Evolutionary conservation across 2,888 invertebrate species (phyloP).

Genomic region (Agapetus fuscipes): DNA sequence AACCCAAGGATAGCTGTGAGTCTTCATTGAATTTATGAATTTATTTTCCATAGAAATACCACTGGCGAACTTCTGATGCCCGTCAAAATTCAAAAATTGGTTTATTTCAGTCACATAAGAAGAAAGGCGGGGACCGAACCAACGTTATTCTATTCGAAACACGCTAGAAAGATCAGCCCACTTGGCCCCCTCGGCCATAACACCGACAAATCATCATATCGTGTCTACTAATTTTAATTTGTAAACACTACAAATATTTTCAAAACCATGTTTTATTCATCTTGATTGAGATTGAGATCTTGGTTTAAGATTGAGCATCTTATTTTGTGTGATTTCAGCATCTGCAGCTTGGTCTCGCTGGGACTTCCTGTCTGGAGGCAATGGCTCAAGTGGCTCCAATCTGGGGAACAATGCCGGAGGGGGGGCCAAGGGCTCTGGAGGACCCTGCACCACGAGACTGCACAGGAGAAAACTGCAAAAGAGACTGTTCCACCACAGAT

Average conservation of each 20-base stretch:
- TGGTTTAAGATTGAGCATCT: too few species aligned
- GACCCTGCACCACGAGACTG: slow-evolving; percentile 31
- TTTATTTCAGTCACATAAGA: too few species aligned
- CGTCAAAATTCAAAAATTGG: too few species aligned
- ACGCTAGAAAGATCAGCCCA: too few species aligned
- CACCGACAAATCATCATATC: too few species aligned
- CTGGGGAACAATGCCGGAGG: slow-evolving; percentile 9
- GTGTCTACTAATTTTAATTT: too few species aligned
- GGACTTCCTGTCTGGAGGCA: slow-evolving; percentile 79
- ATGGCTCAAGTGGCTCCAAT: slow-evolving; percentile 22
- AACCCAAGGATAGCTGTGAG: slow-evolving; percentile 28
- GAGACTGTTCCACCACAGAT: slow-evolving; percentile 56
- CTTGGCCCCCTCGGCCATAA: too few species aligned
- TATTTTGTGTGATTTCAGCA: slow-evolving; percentile 26
- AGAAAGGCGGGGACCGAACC: too few species aligned
- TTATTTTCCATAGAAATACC: slow-evolving; percentile 1
- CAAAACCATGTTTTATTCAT: too few species aligned
- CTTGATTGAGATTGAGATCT: too few species aligned
- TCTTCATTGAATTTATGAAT: not conserved
- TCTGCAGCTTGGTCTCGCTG: slow-evolving; percentile 50
- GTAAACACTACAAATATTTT: too few species aligned
- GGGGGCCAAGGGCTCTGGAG: slow-evolving; percentile 17
- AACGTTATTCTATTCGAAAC: too few species aligned
- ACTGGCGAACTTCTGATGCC: not conserved
- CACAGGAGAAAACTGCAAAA: slow-evolving; percentile 62